Evolutionary conservation across 2,888 invertebrate genomes (phyloP), one percentile per base, ranked within the genome.

Genomic region (Teinopalpus imperialis): DNA sequence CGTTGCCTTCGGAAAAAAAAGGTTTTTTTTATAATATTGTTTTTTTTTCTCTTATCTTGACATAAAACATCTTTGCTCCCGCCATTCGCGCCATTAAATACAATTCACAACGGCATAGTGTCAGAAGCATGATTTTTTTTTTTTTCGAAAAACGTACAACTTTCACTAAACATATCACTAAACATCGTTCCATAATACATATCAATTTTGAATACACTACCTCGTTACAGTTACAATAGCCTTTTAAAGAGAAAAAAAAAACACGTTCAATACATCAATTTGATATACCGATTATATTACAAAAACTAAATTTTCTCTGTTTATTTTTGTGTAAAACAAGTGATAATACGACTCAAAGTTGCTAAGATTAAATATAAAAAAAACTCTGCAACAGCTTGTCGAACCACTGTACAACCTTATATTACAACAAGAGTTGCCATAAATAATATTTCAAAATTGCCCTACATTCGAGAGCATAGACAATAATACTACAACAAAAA

Each of bases 181-280:
- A n/a, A n/a, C n/a, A n/a, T 20, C 20, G 26, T 39, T 14, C 18
- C 16, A 18, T 29, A 27, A 3, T 27, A 8, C 27, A 27, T 16
- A 4, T 4, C 16, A 18, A 30, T 35, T 43, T 48, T 13, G 36
- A 45, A 48, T 48, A 21, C 30, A 12, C 39, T 31, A 34, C 24
- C 13, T 6, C 13, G 24, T 36, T 39, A 20, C 20, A 48, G 39
- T 34, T 39, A 29, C 21, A 50, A 26, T 34, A 41, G 32, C 45
- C 34, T 39, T 40, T 51, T 34, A 43, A 41, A 42, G 34, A 27
- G 53, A 53, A 52, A 52, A 53, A 51, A 56, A 49, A 48, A n/a
- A n/a, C n/a, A n/a, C n/a, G n/a, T 47, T 29, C 49, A 51, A 47
- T 51, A 65, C 54, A 61, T 65, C 62, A 67, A 63, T 66, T 64